Conservation (phyloP, 1,140 invertebrate genomes). For the Nomia melanderi region DNA sequence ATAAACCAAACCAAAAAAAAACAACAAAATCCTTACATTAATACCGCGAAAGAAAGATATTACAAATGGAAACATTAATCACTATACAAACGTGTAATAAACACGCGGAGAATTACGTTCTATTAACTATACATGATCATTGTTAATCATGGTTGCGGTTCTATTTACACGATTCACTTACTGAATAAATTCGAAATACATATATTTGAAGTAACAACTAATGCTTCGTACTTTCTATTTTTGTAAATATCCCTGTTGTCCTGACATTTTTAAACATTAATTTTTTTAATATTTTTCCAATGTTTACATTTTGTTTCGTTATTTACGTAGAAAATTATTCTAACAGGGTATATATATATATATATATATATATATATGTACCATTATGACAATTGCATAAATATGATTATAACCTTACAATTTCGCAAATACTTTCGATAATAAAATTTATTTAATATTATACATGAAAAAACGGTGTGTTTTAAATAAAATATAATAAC, state of each 20-base stretch:
- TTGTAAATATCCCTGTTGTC: neutral
- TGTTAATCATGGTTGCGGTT: slow-evolving; percentile 68
- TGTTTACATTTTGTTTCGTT: neutral
- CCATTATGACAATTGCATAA: neutral
- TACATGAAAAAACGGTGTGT: no score
- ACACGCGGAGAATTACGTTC: slow-evolving; percentile 45
- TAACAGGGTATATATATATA: no score
- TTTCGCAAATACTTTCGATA: no score
- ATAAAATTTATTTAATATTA: no score
- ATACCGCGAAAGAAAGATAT: slow-evolving; percentile 45
- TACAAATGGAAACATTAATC: slow-evolving; percentile 38
- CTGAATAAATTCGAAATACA: slow-evolving; percentile 67
- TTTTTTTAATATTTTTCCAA: neutral
- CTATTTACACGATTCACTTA: slow-evolving; percentile 67
- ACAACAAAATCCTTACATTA: slow-evolving; percentile 41
- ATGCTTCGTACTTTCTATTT: slow-evolving; percentile 34
- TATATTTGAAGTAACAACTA: slow-evolving; percentile 65
- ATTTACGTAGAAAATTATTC: no score
- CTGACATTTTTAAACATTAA: neutral
- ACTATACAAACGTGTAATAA: slow-evolving; percentile 50
- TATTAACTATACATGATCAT: slow-evolving; percentile 67
- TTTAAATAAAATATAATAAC: no score
- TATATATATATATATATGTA: no score
- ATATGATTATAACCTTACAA: neutral
- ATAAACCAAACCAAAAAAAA: slow-evolving; percentile 28